Percentiles rank a stretch among this genome's conserved stretches.
These are phyloP conservation scores for Drosophila lini DNA, from an alignment of 1,140 invertebrate species.

Conservation along the genomic window DNA sequence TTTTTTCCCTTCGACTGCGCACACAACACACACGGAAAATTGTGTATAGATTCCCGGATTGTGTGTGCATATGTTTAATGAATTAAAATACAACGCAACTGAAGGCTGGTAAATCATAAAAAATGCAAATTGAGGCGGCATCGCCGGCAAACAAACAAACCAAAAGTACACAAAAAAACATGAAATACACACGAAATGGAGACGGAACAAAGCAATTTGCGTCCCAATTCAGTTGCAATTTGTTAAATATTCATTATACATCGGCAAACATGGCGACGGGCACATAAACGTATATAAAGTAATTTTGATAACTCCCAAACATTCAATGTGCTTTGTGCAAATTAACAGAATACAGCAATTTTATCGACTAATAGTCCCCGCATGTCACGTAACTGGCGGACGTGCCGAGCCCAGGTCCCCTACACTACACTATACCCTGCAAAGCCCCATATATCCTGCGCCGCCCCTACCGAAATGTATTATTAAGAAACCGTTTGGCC, in stretches of 20 bases:
- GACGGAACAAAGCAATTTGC: constrained; percentile 52
- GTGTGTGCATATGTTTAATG: constrained; percentile 46
- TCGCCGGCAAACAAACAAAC: constrained; percentile 14
- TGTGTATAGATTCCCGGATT: constrained; percentile 23
- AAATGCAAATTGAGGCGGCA: constrained; percentile 47
- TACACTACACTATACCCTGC: background rate
- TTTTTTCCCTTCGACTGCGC: constrained; percentile 37
- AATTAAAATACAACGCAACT: constrained; percentile 31
- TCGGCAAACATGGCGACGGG: constrained; percentile 4
- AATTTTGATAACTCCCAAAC: constrained; percentile 41
- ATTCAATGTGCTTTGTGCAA: constrained; percentile 53
- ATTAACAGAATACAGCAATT: constrained; percentile 57
- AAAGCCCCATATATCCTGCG: constrained; percentile 8
- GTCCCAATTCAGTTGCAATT: constrained; percentile 53
- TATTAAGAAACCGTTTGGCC: constrained; percentile 18
- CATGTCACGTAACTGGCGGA: constrained; percentile 56
- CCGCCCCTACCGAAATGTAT: constrained; percentile 7
- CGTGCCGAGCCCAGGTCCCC: constrained; percentile 33
- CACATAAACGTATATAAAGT: constrained; percentile 31
- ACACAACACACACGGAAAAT: constrained; percentile 2
- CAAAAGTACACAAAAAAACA: constrained; percentile 5
- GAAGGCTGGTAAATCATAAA: constrained; percentile 52
- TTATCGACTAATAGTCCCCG: constrained; percentile 53
- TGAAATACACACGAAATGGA: constrained; percentile 15
- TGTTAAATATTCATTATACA: constrained; percentile 59